A percentile compares a stretch with the other conserved stretches of the same genome.
Evolutionary conservation across 1,140 invertebrate species (phyloP).

Genomic region (Maniola jurtina): DNA sequence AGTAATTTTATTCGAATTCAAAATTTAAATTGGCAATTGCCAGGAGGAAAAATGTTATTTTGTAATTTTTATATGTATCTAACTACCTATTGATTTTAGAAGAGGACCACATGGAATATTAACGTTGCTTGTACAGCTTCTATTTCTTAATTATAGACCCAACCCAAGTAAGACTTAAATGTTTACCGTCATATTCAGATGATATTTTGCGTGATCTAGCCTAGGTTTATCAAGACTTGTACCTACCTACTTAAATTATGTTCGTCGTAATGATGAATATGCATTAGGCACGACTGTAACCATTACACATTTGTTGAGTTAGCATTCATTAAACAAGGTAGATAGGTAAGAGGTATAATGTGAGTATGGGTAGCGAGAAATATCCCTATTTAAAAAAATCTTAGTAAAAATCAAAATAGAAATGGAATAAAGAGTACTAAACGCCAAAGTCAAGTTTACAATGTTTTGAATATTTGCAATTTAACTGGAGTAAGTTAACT

Average conservation of each 20-base stretch:
- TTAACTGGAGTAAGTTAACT: conserved; percentile 71
- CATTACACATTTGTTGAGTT: conserved; percentile 7
- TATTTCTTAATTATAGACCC: no score
- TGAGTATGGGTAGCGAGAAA: background rate
- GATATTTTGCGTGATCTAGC: conserved; percentile 2
- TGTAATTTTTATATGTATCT: no score
- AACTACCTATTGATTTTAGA: no score
- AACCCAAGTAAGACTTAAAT: no score
- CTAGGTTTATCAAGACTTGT: conserved; percentile 15
- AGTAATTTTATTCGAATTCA: no score
- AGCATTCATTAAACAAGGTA: background rate
- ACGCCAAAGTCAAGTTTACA: conserved; percentile 57
- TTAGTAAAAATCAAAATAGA: background rate
- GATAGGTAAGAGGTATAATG: no score
- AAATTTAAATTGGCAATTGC: no score
- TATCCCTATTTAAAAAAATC: conserved; percentile 5
- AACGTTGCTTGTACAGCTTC: no score
- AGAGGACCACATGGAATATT: no score
- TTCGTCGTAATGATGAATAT: conserved; percentile 32
- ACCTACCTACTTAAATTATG: conserved; percentile 4
- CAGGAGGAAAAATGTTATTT: no score
- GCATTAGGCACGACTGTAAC: conserved; percentile 27
- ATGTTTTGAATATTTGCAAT: conserved; percentile 73
- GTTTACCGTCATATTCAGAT: background rate
- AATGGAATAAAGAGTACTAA: conserved; percentile 27